A percentile compares a stretch with the other conserved stretches of the same genome.
Evolutionary conservation across 2,888 invertebrate species (phyloP).

Genomic region (Formica aserva): DNA sequence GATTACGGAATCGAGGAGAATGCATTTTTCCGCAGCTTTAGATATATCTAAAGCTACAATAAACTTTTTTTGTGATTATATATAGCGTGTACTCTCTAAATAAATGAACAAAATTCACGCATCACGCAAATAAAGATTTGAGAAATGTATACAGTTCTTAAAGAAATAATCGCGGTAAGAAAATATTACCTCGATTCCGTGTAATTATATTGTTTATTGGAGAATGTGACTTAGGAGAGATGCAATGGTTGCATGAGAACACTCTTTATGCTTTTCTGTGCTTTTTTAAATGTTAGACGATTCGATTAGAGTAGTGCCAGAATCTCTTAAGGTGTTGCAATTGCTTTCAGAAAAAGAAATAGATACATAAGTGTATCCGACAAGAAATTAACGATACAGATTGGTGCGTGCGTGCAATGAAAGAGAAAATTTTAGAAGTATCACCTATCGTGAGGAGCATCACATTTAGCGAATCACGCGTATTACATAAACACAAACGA

Average conservation of each 20-base stretch:
- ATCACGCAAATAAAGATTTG: not conserved
- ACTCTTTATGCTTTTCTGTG: slow-evolving; percentile 61
- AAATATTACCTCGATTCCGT: slow-evolving; percentile 53
- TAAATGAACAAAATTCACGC: not conserved
- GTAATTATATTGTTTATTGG: slow-evolving; percentile 37
- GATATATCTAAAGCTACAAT: not conserved
- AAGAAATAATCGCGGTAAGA: not conserved
- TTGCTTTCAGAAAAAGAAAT: slow-evolving; percentile 25
- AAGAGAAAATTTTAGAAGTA: not conserved
- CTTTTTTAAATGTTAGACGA: slow-evolving; percentile 55
- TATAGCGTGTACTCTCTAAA: not conserved
- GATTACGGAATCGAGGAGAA: slow-evolving; percentile 48
- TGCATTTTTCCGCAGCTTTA: not conserved
- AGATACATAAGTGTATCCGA: slow-evolving; percentile 2
- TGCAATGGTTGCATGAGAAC: slow-evolving; percentile 60
- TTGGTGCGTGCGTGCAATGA: not conserved
- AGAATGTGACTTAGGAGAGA: slow-evolving; percentile 47
- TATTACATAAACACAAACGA: not conserved
- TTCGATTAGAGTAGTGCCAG: slow-evolving; percentile 42
- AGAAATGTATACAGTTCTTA: not conserved
- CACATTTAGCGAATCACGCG: not conserved
- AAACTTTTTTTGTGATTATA: not conserved
- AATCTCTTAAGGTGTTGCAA: slow-evolving; percentile 34
- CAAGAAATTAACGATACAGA: not conserved
- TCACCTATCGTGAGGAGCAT: not conserved